These are phyloP conservation scores for Mesembrinibis cayennensis DNA, from an alignment of 2,113 vertebrate genomes.

Conservation along the genomic window DNA sequence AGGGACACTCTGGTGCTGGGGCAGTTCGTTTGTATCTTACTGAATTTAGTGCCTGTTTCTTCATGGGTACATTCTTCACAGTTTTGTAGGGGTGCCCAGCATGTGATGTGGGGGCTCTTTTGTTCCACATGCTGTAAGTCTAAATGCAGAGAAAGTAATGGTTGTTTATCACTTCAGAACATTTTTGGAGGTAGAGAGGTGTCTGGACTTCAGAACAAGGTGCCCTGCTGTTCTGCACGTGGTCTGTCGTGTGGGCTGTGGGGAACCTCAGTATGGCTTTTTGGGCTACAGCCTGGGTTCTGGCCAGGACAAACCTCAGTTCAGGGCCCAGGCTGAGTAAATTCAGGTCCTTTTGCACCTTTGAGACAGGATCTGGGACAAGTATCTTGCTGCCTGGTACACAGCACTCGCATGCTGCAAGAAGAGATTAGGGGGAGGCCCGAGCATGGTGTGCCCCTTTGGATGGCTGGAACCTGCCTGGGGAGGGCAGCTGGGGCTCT, in stretches of 20 bases:
- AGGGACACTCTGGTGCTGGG: neutral
- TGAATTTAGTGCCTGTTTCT: neutral
- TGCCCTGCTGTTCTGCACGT: neutral
- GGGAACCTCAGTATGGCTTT: neutral
- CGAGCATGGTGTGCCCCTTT: neutral
- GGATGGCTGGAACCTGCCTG: neutral
- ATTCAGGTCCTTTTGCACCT: neutral
- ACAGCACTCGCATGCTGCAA: neutral
- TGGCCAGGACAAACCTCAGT: neutral
- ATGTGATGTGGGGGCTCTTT: neutral
- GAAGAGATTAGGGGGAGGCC: neutral
- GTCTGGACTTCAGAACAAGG: neutral
- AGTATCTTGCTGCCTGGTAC: neutral
- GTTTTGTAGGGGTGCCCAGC: neutral
- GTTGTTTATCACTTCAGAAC: neutral
- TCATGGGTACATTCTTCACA: neutral
- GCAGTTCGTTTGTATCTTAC: neutral
- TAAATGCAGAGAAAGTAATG: neutral
- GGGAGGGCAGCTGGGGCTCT: neutral
- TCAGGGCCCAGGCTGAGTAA: neutral
- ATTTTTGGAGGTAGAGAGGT: neutral
- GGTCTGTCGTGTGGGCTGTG: accelerated
- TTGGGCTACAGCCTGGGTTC: neutral
- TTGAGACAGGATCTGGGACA: neutral
- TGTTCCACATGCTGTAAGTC: neutral